These are phyloP conservation scores for Drosophila simulans DNA, from an alignment of 1,140 invertebrate species.

Conservation along the genomic window DNA sequence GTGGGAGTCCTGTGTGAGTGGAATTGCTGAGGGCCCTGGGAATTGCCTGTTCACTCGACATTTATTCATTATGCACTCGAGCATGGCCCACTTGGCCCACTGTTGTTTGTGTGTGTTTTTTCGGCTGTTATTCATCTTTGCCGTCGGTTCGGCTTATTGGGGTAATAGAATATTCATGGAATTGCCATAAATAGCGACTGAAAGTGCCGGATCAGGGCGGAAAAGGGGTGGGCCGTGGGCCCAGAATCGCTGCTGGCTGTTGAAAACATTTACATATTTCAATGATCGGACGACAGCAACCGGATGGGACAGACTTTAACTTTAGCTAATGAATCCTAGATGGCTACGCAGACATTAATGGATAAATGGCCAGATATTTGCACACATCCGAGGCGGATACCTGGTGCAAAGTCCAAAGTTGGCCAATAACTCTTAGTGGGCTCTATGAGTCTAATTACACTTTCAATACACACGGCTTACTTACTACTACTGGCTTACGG, in stretches of 20 bases:
- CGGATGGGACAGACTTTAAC: conserved; percentile 6
- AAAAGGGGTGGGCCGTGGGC: conserved; percentile 8
- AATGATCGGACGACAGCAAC: conserved; percentile 3
- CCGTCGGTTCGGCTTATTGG: conserved; percentile 45
- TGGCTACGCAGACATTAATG: conserved; percentile 35
- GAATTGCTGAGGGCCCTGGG: conserved; percentile 25
- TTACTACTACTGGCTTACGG: conserved; percentile 42
- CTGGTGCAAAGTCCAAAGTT: conserved; percentile 10
- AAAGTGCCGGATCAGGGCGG: conserved; percentile 21
- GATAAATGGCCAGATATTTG: conserved; percentile 11
- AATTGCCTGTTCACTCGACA: conserved; percentile 56
- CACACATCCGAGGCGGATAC: conserved; percentile 5
- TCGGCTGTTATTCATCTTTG: conserved; percentile 24
- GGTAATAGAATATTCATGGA: conserved; percentile 74
- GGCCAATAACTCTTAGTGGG: conserved; percentile 32
- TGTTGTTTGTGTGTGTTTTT: conserved; percentile 1
- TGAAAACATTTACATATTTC: conserved; percentile 17
- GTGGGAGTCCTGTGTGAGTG: conserved; percentile 7
- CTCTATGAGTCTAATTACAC: conserved; percentile 64
- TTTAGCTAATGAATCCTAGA: conserved; percentile 29
- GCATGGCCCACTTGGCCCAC: conserved; percentile 28
- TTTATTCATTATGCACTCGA: conserved; percentile 76
- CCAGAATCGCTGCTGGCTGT: conserved; percentile 4
- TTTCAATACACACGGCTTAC: conserved; percentile 56
- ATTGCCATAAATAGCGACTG: conserved; percentile 36